phyloP scores from a whole-genome alignment of 2,888 invertebrate species.

The Melinaea menophilus region DNA sequence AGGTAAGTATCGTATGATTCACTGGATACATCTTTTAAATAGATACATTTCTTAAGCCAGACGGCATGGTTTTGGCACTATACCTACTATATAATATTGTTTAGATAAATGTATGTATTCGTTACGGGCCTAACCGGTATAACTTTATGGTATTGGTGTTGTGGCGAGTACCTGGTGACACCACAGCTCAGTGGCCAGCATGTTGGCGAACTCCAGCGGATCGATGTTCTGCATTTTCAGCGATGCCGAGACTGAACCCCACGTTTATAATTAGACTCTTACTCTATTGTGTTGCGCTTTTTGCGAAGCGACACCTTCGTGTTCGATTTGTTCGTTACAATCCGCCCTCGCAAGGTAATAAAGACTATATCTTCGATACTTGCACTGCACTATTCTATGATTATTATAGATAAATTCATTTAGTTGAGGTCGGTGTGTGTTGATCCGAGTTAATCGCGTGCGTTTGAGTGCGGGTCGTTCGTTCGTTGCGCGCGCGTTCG shows the following conservation, averaged over 20 bases:
- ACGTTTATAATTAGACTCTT: slow-evolving; percentile 77
- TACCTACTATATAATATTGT: slow-evolving; percentile 7
- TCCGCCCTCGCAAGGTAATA: slow-evolving; percentile 71
- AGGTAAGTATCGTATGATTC: slow-evolving; percentile 26
- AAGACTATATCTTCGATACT: slow-evolving; percentile 50
- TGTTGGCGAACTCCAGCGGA: slow-evolving; percentile 90
- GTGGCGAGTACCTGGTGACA: slow-evolving; percentile 84
- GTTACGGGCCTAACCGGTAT: slow-evolving; percentile 3
- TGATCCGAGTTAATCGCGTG: slow-evolving; percentile 57
- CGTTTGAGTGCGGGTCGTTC: slow-evolving; percentile 77
- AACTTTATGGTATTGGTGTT: slow-evolving; percentile 5
- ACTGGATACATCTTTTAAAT: slow-evolving; percentile 26
- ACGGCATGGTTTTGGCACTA: slow-evolving; percentile 34
- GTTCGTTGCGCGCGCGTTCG: slow-evolving; percentile 76
- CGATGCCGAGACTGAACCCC: slow-evolving; percentile 56
- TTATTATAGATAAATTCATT: slow-evolving; percentile 26
- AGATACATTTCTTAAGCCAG: slow-evolving; percentile 24
- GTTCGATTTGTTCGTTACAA: slow-evolving; percentile 75
- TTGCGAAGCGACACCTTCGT: slow-evolving; percentile 76
- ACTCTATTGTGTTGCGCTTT: slow-evolving; percentile 77
- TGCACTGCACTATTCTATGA: slow-evolving; percentile 24
- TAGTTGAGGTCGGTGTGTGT: slow-evolving; percentile 46
- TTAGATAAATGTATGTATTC: slow-evolving; percentile 8
- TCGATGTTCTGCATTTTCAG: slow-evolving; percentile 80
- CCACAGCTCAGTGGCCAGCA: slow-evolving; percentile 89